Evolutionary conservation across 2,888 invertebrate species (phyloP).

Genomic region (Acronicta psi): DNA sequence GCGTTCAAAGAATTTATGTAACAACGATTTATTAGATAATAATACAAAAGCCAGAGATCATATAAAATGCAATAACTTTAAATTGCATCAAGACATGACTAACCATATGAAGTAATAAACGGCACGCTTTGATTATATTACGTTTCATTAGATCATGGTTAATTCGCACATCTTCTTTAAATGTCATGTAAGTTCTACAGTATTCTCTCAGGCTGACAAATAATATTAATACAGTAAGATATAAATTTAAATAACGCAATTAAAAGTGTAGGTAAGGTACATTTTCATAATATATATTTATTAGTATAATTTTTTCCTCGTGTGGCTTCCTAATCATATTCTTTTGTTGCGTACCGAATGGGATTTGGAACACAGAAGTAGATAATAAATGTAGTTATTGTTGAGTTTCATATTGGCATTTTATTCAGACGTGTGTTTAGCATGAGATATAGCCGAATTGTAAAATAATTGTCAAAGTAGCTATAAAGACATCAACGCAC

Average conservation of each 20-base stretch:
- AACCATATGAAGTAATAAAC: slow-evolving; percentile 43
- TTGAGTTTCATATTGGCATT: not conserved
- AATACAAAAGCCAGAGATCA: slow-evolving; percentile 8
- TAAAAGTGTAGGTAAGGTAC: slow-evolving; percentile 16
- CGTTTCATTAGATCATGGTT: slow-evolving; percentile 33
- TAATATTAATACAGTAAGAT: slow-evolving; percentile 11
- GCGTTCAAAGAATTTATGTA: too few species aligned
- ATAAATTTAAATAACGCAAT: slow-evolving; percentile 30
- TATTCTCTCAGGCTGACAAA: slow-evolving; percentile 15
- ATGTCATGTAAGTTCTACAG: slow-evolving; percentile 6
- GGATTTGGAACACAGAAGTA: not conserved
- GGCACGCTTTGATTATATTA: slow-evolving; percentile 33
- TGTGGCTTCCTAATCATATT: not conserved
- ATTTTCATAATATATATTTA: slow-evolving; percentile 5
- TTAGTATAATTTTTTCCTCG: not conserved
- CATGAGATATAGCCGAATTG: not conserved
- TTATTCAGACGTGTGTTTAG: not conserved
- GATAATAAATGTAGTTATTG: not conserved
- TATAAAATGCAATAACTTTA: slow-evolving; percentile 54
- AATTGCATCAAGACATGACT: slow-evolving; percentile 51
- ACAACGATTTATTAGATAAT: too few species aligned
- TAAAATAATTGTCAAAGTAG: slow-evolving; percentile 10
- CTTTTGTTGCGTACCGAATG: not conserved
- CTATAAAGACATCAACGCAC: slow-evolving; percentile 59
- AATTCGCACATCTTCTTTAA: slow-evolving; percentile 17